phyloP scores from a whole-genome alignment of 1,140 invertebrate species.

The Drosophila nigrodunni region DNA sequence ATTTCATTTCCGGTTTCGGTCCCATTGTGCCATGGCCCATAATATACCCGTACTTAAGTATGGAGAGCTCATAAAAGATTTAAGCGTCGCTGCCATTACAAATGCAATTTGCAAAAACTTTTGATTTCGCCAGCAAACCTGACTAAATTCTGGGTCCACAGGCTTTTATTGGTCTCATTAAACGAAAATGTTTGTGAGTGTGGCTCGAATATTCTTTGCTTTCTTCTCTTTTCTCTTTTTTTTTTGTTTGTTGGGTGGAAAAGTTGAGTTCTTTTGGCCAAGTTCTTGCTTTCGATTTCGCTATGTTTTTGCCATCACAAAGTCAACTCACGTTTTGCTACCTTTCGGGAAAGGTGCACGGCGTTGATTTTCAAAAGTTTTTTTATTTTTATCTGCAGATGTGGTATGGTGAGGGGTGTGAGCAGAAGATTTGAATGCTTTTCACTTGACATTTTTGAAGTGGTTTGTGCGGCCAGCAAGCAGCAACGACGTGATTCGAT shows the following conservation, averaged over 20 bases:
- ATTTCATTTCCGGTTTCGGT: slow-evolving; percentile 58
- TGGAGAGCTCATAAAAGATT: slow-evolving; percentile 74
- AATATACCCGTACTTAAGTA: slow-evolving; percentile 48
- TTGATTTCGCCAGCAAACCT: slow-evolving; percentile 63
- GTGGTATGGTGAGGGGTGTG: slow-evolving; percentile 5
- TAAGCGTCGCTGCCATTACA: slow-evolving; percentile 74
- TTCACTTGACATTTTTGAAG: slow-evolving; percentile 77
- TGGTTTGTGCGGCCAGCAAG: slow-evolving; percentile 39
- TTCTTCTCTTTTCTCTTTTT: slow-evolving; percentile 16
- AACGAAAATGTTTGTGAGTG: slow-evolving; percentile 67
- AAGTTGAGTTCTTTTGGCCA: neutral
- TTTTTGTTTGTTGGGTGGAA: too few species aligned
- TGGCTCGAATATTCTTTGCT: slow-evolving; percentile 13
- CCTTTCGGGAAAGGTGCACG: slow-evolving; percentile 60
- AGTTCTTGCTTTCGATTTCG: slow-evolving; percentile 64
- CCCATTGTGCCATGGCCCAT: neutral
- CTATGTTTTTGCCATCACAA: slow-evolving; percentile 35
- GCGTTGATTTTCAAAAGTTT: slow-evolving; percentile 75
- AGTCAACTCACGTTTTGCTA: slow-evolving; percentile 62
- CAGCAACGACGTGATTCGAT: slow-evolving; percentile 66
- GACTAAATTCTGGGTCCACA: slow-evolving; percentile 27
- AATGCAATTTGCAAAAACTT: slow-evolving; percentile 80
- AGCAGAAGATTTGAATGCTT: slow-evolving; percentile 70
- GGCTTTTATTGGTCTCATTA: slow-evolving; percentile 81
- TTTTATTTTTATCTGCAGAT: slow-evolving; percentile 7